Conservation (phyloP, 2,113 vertebrate genomes). For the Petroica traversi region DNA sequence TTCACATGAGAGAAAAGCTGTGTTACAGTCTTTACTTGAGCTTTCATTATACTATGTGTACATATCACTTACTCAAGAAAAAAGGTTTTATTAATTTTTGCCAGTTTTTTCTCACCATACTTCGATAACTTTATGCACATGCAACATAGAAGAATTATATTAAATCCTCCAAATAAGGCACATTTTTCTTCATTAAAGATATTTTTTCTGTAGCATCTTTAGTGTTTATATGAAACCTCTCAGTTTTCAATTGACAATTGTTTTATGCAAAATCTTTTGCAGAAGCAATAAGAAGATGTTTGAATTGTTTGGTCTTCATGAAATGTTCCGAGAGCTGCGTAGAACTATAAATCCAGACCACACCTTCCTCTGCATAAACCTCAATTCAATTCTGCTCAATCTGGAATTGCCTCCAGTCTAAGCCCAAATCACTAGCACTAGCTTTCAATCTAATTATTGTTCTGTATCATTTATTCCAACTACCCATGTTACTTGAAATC, state of each 20-base stretch:
- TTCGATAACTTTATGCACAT: neutral
- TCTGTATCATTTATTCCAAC: neutral
- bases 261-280: conserved; percentile 55
- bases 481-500: neutral
- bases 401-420: conserved; percentile 64
- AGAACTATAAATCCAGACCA: conserved; percentile 74
- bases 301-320: conserved; percentile 82
- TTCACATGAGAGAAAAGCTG: neutral
- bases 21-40: neutral
- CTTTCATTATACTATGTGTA: neutral
- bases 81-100: neutral
- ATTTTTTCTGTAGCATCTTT: neutral
- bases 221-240: neutral
- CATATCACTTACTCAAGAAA: neutral
- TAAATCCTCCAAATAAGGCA: neutral
- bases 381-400: conserved; percentile 86
- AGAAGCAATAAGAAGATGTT: conserved; percentile 89
- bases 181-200: neutral
- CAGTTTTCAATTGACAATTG: neutral
- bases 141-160: neutral
- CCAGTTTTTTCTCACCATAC: neutral
- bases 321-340: conserved; percentile 81
- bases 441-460: neutral
- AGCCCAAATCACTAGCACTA: conserved; percentile 25
- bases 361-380: conserved; percentile 83